Conservation (phyloP, 2,888 invertebrate species). For the Drosophila neotestacea region DNA sequence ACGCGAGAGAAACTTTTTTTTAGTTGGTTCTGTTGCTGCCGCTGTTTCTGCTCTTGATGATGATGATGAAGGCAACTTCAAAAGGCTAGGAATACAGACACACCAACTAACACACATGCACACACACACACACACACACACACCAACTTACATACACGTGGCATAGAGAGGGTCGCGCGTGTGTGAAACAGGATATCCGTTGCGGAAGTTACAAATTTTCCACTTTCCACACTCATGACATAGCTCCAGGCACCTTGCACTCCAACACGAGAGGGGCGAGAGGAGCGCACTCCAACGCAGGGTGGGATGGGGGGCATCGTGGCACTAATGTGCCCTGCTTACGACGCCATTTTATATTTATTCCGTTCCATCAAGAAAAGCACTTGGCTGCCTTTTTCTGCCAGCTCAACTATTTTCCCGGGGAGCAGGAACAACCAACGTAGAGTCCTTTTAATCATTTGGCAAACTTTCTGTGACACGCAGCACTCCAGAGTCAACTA, state of each 20-base stretch:
- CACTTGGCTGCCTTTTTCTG: constrained; percentile 66
- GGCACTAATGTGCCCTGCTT: constrained; percentile 78
- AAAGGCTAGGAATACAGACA: constrained; percentile 34
- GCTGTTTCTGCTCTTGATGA: constrained; percentile 22
- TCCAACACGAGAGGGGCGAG: not conserved
- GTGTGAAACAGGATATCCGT: constrained; percentile 82
- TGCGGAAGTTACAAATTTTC: constrained; percentile 83
- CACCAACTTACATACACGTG: constrained; percentile 9
- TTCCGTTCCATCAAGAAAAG: constrained; percentile 71
- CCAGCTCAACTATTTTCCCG: constrained; percentile 58
- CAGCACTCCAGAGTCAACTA: constrained; percentile 73
- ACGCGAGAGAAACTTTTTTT: constrained; percentile 72
- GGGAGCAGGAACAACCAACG: constrained; percentile 33
- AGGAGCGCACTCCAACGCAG: not conserved
- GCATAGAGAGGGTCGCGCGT: constrained; percentile 43
- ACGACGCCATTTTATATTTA: constrained; percentile 79
- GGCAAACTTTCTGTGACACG: constrained; percentile 79
- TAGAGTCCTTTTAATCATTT: constrained; percentile 80
- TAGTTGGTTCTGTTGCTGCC: constrained; percentile 47
- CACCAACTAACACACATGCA: constrained; percentile 13
- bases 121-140: constrained; percentile 23
- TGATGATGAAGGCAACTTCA: constrained; percentile 45
- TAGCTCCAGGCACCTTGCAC: constrained; percentile 57
- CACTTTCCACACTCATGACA: constrained; percentile 74
- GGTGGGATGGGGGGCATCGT: constrained; percentile 14